Base-by-base conservation (phyloP, 2,888 invertebrate species). In the Clusia tigrina region DNA sequence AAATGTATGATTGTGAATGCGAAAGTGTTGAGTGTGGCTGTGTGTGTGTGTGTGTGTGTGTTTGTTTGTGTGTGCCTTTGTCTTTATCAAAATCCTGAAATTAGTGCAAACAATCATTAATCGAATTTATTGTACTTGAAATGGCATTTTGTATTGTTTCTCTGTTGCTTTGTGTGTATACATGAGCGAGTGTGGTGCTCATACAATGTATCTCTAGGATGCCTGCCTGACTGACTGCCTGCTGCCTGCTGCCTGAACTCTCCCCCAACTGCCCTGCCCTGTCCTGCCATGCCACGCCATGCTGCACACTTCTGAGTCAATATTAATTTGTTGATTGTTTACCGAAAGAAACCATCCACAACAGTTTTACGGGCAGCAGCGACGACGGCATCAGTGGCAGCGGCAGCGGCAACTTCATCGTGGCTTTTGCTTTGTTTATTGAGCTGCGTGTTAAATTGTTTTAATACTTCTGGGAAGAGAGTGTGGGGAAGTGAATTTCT, bases 31-130 rank as follows among this genome's bases (percentile, higher is more conserved):
- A n/a, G n/a, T n/a, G n/a, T n/a, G n/a, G n/a, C n/a, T n/a, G n/a
- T n/a, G n/a, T n/a, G n/a, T n/a, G n/a, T n/a, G n/a, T n/a, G n/a
- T n/a, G n/a, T n/a, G n/a, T n/a, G n/a, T n/a, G n/a, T n/a, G n/a
- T n/a, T n/a, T n/a, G n/a, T n/a, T n/a, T n/a, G n/a, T n/a, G n/a
- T n/a, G n/a, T n/a, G n/a, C n/a, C n/a, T 12, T 32, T 32, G 6
- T 32, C 12, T 32, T 32, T 12, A 15, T 3, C n/a, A 18, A 54
- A 54, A 54, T 32, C n/a, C 32, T 17, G 22, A 69, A 71, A 69
- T 74, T 25, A 69, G 67, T 66, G 70, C 74, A 77, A 77, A 79
- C 73, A 78, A 72, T 72, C 72, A 73, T 77, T 79, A 77, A 79
- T 79, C 70, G 77, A 79, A 71, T 78, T 78, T 70, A 65, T 64